Percentiles rank a stretch among this genome's conserved stretches.
These are phyloP conservation scores for Hydrochoerus hydrochaeris DNA, from an alignment of 2,113 vertebrate species.

Conservation along the genomic window DNA sequence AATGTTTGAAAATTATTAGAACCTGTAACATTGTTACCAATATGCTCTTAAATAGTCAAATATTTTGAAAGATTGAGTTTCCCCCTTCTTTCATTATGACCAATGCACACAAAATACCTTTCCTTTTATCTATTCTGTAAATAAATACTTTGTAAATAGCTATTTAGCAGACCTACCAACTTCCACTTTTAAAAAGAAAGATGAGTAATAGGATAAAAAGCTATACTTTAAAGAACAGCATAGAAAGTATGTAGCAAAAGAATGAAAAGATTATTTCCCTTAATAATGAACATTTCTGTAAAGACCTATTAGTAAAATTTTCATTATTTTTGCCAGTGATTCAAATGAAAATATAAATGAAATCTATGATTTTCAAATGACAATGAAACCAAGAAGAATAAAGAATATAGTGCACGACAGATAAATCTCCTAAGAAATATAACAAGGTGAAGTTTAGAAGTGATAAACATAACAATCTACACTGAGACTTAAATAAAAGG, in stretches of 20 bases:
- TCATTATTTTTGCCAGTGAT: background rate
- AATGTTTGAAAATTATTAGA: conserved; percentile 43
- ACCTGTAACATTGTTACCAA: conserved; percentile 27
- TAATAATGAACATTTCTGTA: conserved; percentile 37
- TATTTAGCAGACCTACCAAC: background rate
- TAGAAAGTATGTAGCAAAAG: background rate
- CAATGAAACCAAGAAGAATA: conserved; percentile 30
- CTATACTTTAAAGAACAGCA: background rate
- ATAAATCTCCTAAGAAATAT: background rate
- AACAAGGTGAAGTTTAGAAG: conserved; percentile 15
- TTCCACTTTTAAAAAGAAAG: conserved; percentile 27
- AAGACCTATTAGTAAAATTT: conserved; percentile 30
- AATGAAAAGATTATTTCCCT: background rate
- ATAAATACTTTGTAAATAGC: conserved; percentile 13
- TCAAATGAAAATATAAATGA: conserved; percentile 29
- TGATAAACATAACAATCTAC: background rate
- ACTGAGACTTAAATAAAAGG: background rate
- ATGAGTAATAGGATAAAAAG: background rate
- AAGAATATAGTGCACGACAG: background rate
- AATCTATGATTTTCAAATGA: conserved; percentile 27
- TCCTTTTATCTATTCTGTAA: background rate
- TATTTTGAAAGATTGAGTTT: conserved; percentile 46
- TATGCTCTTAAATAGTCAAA: conserved; percentile 16
- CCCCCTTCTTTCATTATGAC: background rate
- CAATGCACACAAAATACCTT: background rate